Evolutionary conservation across 2,888 invertebrate genomes (phyloP), one percentile per base, ranked within the genome.

Genomic region (Synanthedon myopaeformis): DNA sequence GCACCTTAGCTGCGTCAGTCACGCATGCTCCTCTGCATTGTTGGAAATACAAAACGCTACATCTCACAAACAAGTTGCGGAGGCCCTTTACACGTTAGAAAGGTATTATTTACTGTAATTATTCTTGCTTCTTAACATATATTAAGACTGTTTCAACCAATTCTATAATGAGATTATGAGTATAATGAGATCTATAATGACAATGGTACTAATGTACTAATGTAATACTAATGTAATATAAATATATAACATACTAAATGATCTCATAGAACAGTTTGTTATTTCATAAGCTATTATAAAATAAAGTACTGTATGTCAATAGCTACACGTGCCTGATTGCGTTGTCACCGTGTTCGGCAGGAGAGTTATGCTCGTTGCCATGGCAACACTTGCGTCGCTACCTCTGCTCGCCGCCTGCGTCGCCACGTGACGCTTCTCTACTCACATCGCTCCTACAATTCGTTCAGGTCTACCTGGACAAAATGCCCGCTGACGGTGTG

Each of bases 301-400:
- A 53, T 52, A 51, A 10, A 35, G 35, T 10, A 35, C 35, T 35
- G 35, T 35, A 35, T 56, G 61, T 52, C 64, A 60, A 14, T 61
- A 91, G 89, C 61, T 90, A 89, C 61, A 68, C 82, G 17, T 67
- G 78, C 67, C 56, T 89, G 65, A 61, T 85, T 58, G 61, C 74
- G 57, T 59, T 65, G 57, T 65, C 83, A 59, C 63, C 75, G 57
- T 59, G 69, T 56, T 64, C 64, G 57, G 56, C 63, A 54, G 66
- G 69, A 59, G 72, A 84, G 67, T 72, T 88, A 51, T 66, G 77
- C 17, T 72, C 76, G 48, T 78, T 91, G 56, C 89, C 91, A 10
- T 93, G 93, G 93, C 88, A 89, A 62, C 83, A 88, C 61, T 87
- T 92, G 60, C 78, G 81, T 41, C 83, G 91, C 48, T 93, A 91